These are phyloP conservation scores for Dinocampus coccinellae DNA, from an alignment of 2,888 invertebrate genomes.

Conservation along the genomic window DNA sequence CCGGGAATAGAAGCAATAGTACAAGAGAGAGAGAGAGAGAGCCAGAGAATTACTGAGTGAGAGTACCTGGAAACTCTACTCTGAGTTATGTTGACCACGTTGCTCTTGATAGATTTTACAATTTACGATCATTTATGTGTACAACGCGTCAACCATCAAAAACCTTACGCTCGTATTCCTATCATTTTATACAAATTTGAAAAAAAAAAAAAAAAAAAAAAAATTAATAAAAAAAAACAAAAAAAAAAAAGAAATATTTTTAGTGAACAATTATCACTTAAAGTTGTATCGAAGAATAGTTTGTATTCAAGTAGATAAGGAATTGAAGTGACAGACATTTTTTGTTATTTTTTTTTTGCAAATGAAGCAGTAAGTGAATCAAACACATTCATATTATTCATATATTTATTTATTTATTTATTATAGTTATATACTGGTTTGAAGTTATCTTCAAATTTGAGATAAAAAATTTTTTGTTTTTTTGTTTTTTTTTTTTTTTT, in stretches of 20 bases:
- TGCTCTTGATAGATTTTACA: slow-evolving; percentile 70
- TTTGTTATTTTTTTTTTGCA: too few relatives aligned
- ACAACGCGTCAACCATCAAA: slow-evolving; percentile 21
- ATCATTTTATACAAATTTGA: not conserved
- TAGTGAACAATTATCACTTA: too few relatives aligned
- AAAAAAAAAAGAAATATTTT: not conserved
- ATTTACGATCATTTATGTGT: slow-evolving; percentile 60
- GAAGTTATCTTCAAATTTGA: not conserved
- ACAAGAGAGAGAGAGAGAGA: not conserved
- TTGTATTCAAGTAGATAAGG: not conserved
- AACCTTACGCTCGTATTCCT: slow-evolving; percentile 1
- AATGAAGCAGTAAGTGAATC: not conserved
- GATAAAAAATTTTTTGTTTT: too few relatives aligned
- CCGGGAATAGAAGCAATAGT: slow-evolving; percentile 2
- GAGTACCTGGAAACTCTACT: slow-evolving; percentile 43
- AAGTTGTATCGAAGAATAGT: too few relatives aligned
- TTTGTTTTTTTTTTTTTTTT: too few relatives aligned
- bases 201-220: not conserved
- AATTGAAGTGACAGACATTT: not conserved
- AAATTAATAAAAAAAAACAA: not conserved
- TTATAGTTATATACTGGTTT: not conserved
- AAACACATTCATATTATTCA: not conserved
- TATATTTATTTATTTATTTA: not conserved
- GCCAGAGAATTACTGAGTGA: slow-evolving; percentile 50
- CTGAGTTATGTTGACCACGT: slow-evolving; percentile 68